Percentiles rank a stretch among this genome's conserved stretches.
Evolutionary conservation across 2,888 invertebrate genomes (phyloP).

Genomic region (Dorcus hopei): DNA sequence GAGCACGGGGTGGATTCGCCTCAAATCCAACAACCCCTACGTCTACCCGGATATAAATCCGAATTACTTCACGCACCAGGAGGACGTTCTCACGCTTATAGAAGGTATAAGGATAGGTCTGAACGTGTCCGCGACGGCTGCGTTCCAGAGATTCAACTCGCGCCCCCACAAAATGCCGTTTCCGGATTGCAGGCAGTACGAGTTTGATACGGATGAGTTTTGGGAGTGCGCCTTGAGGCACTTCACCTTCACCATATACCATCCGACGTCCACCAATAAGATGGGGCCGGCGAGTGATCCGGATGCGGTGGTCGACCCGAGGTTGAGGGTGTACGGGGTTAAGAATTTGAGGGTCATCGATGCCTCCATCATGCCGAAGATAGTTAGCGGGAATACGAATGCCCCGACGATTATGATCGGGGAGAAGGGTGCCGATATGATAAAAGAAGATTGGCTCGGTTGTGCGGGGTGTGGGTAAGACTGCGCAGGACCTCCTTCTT

Average conservation of each 20-base stretch:
- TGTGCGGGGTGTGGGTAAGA: too few species aligned
- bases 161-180: slow-evolving; percentile 74
- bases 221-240: slow-evolving; percentile 85
- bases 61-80: slow-evolving; percentile 84
- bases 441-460: slow-evolving; percentile 75
- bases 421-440: slow-evolving; percentile 85
- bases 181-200: slow-evolving; percentile 75
- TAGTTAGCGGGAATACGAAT: slow-evolving; percentile 87
- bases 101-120: slow-evolving; percentile 84
- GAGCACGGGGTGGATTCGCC: slow-evolving; percentile 82
- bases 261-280: slow-evolving; percentile 81
- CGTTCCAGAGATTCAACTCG: slow-evolving; percentile 79
- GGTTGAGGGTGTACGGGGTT: slow-evolving; percentile 75
- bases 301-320: slow-evolving; percentile 75
- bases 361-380: slow-evolving; percentile 85
- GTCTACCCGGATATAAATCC: slow-evolving; percentile 85
- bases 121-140: slow-evolving; percentile 72
- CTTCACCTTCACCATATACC: slow-evolving; percentile 78
- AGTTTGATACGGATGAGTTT: slow-evolving; percentile 75
- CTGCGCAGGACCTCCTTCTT: too few species aligned
- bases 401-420: slow-evolving; percentile 89
- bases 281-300: slow-evolving; percentile 79
- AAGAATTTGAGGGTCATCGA: slow-evolving; percentile 75
- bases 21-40: slow-evolving; percentile 77
- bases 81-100: slow-evolving; percentile 74